Evolutionary conservation across 2,797 vertebrate species (phyloP).

Genomic region (Tapera naevia): DNA sequence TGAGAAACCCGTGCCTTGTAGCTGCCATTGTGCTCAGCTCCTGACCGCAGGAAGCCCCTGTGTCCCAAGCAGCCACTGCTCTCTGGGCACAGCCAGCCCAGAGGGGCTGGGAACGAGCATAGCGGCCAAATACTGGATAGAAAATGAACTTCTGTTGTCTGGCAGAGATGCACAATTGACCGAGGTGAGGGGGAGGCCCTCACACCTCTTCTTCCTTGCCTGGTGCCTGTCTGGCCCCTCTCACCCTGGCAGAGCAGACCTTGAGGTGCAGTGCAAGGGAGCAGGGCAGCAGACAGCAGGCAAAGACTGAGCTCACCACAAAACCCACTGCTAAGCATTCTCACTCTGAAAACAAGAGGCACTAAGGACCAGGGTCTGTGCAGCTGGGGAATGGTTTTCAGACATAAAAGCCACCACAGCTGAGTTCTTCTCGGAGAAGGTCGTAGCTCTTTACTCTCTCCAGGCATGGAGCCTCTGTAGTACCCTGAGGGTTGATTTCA

Average conservation of each 20-base stretch:
- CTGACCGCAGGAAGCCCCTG: neutral
- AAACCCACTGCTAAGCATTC: too few species aligned
- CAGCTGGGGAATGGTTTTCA: too few species aligned
- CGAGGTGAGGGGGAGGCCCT: neutral
- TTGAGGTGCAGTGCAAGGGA: too few species aligned
- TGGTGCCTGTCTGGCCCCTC: neutral
- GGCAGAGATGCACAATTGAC: neutral
- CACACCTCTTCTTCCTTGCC: accelerated
- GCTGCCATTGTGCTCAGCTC: accelerated
- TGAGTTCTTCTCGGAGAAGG: neutral
- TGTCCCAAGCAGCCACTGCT: accelerated
- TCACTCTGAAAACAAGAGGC: too few species aligned
- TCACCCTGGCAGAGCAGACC: too few species aligned
- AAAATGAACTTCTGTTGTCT: neutral
- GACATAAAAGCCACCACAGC: neutral
- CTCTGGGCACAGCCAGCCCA: neutral
- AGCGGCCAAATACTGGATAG: neutral
- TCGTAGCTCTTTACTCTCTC: accelerated
- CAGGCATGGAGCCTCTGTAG: neutral
- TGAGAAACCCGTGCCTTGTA: accelerated
- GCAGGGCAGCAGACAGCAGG: too few species aligned
- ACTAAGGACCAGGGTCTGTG: too few species aligned
- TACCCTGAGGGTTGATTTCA: neutral
- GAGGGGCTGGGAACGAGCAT: neutral
- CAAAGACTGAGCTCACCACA: too few species aligned